Evolutionary conservation across 2,888 invertebrate genomes (phyloP), one percentile per base, ranked within the genome.

Genomic region (Xylocampa areola): DNA sequence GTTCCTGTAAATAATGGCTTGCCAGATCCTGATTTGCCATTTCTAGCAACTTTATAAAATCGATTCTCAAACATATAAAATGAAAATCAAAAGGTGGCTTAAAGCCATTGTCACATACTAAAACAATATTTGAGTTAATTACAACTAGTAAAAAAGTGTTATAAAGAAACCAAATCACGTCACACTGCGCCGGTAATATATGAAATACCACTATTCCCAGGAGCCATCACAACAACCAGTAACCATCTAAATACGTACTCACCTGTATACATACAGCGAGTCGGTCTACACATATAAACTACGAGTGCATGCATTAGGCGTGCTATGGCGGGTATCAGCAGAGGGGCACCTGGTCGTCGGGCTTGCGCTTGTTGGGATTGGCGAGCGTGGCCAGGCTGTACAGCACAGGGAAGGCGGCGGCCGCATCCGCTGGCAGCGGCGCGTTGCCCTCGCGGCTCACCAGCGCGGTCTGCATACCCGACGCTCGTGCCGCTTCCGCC

Each of bases 381-480:
- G 86, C 63, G 53, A 96, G 88, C 68, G 96, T 96, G 27, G 94
- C 89, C 80, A 97, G 95, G 59, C 95, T 95, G 68, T 95, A 91
- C 33, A 97, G 89, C 25, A 95, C 92, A 8, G 94, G 87, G 85
- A 94, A 96, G 17, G 88, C 75, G 7, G 85, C 80, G 1, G 86
- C 73, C 43, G 91, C 91, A 4, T 95, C 95, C 11, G 95, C 95
- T 7, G 96, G 95, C 0, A 98, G 90, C 0, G 96, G 92, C 0
- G 94, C 95, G 87, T 98, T 98, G 47, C 98, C 98, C 63, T 96
- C 97, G 63, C 98, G 96, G 49, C 95, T 92, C 2, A 98, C 95
- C 19, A 99, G 86, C 3, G 95, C 94, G 8, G 95, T 94, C 37
- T 95, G 94, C 52, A 98, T 67, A 8, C 97, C 98, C 0, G 97